phyloP scores from a whole-genome alignment of 2,113 vertebrate genomes.

The Glaucidium brasilianum region DNA sequence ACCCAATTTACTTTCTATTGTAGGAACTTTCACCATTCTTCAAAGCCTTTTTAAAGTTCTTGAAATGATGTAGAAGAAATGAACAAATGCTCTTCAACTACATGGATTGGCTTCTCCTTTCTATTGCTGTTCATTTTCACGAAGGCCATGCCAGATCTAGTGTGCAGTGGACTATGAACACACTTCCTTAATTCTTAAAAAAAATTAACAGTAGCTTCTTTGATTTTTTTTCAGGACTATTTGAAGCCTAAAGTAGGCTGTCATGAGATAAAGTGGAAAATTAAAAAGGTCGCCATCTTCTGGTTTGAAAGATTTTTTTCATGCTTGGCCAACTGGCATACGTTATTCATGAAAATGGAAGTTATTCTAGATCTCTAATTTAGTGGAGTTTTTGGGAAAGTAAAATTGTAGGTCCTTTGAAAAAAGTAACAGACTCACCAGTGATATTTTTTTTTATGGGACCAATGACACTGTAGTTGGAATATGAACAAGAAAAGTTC shows the following conservation, averaged over 20 bases:
- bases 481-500: background rate
- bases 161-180: background rate
- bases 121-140: background rate
- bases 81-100: background rate
- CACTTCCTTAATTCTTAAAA: background rate
- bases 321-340: background rate
- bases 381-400: background rate
- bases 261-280: constrained; percentile 15
- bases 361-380: background rate
- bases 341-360: background rate
- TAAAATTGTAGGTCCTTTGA: background rate
- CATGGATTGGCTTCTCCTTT: background rate
- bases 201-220: background rate
- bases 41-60: background rate
- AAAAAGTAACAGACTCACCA: background rate
- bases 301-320: background rate
- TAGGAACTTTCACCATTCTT: background rate
- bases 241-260: background rate
- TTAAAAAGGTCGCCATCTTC: background rate
- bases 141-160: background rate
- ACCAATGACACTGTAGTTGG: background rate
- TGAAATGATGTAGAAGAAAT: background rate
- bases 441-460: background rate
- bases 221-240: background rate
- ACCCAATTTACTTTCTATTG: background rate